Percentiles rank a stretch among this genome's conserved stretches.
These are phyloP conservation scores for Volucella bombylans DNA, from an alignment of 2,888 invertebrate species.

Conservation along the genomic window DNA sequence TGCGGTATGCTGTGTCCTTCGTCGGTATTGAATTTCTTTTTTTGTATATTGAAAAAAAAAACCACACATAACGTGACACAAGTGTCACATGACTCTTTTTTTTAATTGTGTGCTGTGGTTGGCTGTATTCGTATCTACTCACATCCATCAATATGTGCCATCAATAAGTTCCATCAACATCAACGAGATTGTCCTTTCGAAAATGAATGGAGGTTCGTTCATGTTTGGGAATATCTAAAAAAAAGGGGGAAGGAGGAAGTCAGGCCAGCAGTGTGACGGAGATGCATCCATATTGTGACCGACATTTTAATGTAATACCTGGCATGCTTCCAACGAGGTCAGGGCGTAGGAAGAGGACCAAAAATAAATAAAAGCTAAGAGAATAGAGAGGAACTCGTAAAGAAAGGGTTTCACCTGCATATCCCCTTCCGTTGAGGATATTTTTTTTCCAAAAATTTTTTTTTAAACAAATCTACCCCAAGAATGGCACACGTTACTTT, in stretches of 20 bases:
- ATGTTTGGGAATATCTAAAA: background rate
- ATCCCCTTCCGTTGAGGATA: constrained; percentile 27
- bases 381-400: background rate
- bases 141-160: constrained; percentile 49
- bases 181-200: constrained; percentile 39
- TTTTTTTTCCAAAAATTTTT: constrained; percentile 13
- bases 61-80: constrained; percentile 53
- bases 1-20: constrained; percentile 65
- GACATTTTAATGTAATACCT: constrained; percentile 71
- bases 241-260: constrained; percentile 5
- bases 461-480: constrained; percentile 15
- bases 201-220: no score
- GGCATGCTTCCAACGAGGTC: constrained; percentile 69
- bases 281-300: constrained; percentile 64
- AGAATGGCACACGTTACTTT: constrained; percentile 8
- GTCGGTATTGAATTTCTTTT: constrained; percentile 58
- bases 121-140: background rate
- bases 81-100: constrained; percentile 55
- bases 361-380: no score
- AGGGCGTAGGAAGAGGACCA: background rate
- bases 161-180: constrained; percentile 59
- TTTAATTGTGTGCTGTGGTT: constrained; percentile 35
- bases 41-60: no score
- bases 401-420: constrained; percentile 65
- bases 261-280: constrained; percentile 44